Evolutionary conservation across 2,797 vertebrate genomes (phyloP), one percentile per base, ranked within the genome.

Genomic region (Bryconaethiops microstoma): DNA sequence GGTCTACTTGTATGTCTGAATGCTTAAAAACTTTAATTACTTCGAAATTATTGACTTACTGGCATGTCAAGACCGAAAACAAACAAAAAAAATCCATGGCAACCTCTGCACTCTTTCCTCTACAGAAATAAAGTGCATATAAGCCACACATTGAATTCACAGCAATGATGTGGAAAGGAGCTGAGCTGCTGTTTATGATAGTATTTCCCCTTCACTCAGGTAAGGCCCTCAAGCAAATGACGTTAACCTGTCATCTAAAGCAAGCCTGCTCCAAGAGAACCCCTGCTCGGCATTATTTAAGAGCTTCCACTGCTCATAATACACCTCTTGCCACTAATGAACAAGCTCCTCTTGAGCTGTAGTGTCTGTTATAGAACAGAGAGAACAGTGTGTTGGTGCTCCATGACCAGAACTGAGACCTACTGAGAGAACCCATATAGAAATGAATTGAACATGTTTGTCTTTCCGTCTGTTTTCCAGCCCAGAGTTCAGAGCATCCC

Each of bases 121-220:
- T 54, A 0, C 21, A 71, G 68, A 2, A 35, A 35, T 35, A 35
- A 2, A 35, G 35, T 29, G 29, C 52, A 55, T 14, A 45, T 17
- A 13, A 23, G 14, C 68, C 21, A 16, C 10, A 21, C 29, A 42
- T 17, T 14, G 25, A 10, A 9, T 35, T 35, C 68, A n/a, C 42
- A 52, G 76, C 8, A 48, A 83, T 82, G 84, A 45, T 63, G 77
- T 74, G 73, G 73, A 69, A 12, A 50, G 71, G 42, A 45, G 71
- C 73, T 14, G 62, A 82, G 45, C 25, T 83, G 39, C 55, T 79
- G 42, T 39, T 83, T 40, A 35, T 84, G 14, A 63, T 74, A 19
- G 40, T 76, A 52, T 78, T 75, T 25, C 35, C 73, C 16, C 8
- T 80, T 4, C 79, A 48, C 64, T 74, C 82, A 86, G 82, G 79